Evolutionary conservation across 2,888 invertebrate genomes (phyloP), one percentile per base, ranked within the genome.

Genomic region (Ceraclea dissimilis): DNA sequence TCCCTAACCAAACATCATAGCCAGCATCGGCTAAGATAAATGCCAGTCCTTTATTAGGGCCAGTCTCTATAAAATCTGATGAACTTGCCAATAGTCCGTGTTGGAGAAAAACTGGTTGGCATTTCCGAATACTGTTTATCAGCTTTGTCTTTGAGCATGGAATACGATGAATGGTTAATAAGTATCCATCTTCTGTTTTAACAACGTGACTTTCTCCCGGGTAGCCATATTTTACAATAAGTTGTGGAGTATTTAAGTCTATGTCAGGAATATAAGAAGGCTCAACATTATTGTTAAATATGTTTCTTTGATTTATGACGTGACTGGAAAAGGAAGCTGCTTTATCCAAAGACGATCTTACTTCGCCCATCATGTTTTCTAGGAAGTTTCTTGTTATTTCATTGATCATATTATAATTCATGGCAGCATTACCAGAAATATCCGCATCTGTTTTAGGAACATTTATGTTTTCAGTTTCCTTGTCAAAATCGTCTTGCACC

Each of bases 1-100:
- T 93, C 1, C 90, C 90, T 63, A 94, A 65, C 93, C 93, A 93
- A 0, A 88, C 85, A 64, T 88, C 88, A 63, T 85, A 88, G 2
- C 86, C 86, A 2, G 75, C 73, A 61, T 87, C 82, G 1, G 85
- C 78, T 53, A 88, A 74, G 66, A 84, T 79, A 72, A 79, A 88
- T 58, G 73, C 90, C 78, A 71, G 71, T 65, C 74, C 81, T 66
- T 84, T 82, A 54, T 79, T 72, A 2, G 80, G 84, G 18, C 85
- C 85, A 51, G 84, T 74, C 10, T 86, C 71, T 1, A 93, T 74
- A 87, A 88, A 94, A 69, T 88, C 86, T 0, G 87, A 82, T 0
- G 91, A 89, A 64, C 87, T 86, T 5, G 84, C 82, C 1, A 90
- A 71, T 2, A 95, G 71, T 0, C 94, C 95, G 67, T 93, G 93